Evolutionary conservation across 2,797 vertebrate species (phyloP).

Genomic region (Ambastaia sidthimunki): DNA sequence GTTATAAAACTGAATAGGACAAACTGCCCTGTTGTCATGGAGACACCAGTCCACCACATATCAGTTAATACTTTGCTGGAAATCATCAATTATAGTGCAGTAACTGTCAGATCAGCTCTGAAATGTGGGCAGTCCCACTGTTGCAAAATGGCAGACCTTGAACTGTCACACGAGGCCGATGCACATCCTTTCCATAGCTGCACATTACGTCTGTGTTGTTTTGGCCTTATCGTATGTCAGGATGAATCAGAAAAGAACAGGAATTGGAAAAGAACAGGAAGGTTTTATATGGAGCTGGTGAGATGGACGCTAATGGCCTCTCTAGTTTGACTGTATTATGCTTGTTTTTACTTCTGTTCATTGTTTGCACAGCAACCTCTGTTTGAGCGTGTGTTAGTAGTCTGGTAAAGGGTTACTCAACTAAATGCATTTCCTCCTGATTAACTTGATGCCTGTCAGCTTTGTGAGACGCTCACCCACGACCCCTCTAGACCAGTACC

Average conservation of each 20-base stretch:
- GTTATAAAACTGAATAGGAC: not conserved
- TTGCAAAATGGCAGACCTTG: constrained; percentile 30
- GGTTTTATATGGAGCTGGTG: constrained; percentile 44
- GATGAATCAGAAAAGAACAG: constrained; percentile 37
- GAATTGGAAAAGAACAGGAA: constrained; percentile 39
- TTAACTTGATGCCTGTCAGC: constrained; percentile 90
- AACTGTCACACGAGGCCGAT: constrained; percentile 1
- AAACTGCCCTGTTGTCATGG: constrained; percentile 8
- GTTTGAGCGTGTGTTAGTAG: constrained; percentile 65
- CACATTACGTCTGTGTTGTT: constrained; percentile 32
- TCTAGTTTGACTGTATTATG: constrained; percentile 55
- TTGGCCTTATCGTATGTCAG: constrained; percentile 33
- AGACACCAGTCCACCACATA: constrained; percentile 1
- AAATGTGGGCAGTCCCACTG: not conserved
- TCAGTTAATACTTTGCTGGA: constrained; percentile 13
- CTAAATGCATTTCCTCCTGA: constrained; percentile 81
- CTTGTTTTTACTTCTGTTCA: constrained; percentile 61
- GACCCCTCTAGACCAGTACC: constrained; percentile 75
- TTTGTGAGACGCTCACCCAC: constrained; percentile 68
- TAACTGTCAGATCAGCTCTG: constrained; percentile 19
- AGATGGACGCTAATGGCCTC: constrained; percentile 59
- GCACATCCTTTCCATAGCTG: constrained; percentile 31
- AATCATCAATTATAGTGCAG: constrained; percentile 9
- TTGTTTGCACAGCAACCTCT: constrained; percentile 72
- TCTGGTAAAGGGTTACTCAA: constrained; percentile 75